Percentiles rank a stretch among this genome's conserved stretches.
phyloP scores from a whole-genome alignment of 2,797 vertebrate genomes.

The Lepilemur ruficaudatus region DNA sequence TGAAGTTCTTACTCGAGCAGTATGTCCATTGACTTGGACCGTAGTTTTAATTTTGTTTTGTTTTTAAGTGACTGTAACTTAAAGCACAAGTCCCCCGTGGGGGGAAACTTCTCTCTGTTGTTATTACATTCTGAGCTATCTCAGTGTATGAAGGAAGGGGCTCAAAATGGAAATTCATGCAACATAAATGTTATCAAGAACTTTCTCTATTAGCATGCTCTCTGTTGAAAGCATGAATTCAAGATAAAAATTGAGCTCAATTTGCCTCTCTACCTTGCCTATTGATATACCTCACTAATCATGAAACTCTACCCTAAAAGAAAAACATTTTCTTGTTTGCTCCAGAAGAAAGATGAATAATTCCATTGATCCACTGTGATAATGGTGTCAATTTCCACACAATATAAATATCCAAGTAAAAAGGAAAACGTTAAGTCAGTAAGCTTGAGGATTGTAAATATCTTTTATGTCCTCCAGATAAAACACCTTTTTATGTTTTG shows the following conservation, averaged over 20 bases:
- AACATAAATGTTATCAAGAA: background rate
- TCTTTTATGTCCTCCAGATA: conserved; percentile 2
- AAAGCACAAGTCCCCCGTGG: background rate
- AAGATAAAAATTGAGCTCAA: background rate
- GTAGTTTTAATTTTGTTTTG: background rate
- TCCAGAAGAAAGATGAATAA: background rate
- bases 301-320: background rate
- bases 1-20: background rate
- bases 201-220: background rate
- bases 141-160: background rate
- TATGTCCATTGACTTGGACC: background rate
- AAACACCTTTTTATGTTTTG: background rate
- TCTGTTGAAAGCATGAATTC: background rate
- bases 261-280: background rate
- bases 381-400: background rate
- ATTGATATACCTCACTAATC: background rate
- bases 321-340: conserved; percentile 16
- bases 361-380: background rate
- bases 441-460: background rate
- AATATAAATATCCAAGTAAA: conserved; percentile 4
- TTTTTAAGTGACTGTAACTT: background rate
- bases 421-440: background rate
- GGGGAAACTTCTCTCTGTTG: background rate
- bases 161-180: background rate
- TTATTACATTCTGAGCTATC: background rate